Evolutionary conservation across 1,140 invertebrate genomes (phyloP).

Genomic region (Nymphalis io): DNA sequence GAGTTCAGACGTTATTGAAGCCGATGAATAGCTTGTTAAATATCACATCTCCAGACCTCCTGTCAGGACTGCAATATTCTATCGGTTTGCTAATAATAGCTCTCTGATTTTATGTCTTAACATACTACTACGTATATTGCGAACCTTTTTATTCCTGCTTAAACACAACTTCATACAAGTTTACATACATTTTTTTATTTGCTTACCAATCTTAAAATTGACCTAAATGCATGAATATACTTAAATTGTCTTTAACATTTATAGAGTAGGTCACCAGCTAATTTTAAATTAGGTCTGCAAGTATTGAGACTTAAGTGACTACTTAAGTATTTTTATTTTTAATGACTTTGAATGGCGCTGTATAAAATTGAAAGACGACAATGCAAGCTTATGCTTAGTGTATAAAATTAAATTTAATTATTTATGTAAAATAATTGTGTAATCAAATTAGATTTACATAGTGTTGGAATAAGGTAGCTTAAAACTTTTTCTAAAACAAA

Average conservation of each 20-base stretch:
- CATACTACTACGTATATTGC: not conserved
- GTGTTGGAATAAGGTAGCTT: no score
- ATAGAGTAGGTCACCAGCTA: slow-evolving; percentile 25
- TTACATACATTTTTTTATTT: not conserved
- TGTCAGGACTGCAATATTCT: slow-evolving; percentile 48
- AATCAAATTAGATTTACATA: no score
- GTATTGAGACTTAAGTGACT: slow-evolving; percentile 9
- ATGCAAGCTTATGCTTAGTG: no score
- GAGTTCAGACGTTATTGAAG: slow-evolving; percentile 51
- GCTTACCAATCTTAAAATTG: not conserved
- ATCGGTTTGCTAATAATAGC: slow-evolving; percentile 37
- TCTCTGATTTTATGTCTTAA: slow-evolving; percentile 29
- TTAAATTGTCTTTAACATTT: slow-evolving; percentile 25
- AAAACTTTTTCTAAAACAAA: no score
- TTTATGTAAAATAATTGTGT: no score
- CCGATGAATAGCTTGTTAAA: slow-evolving; percentile 73
- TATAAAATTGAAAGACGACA: slow-evolving; percentile 3
- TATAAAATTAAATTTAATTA: no score
- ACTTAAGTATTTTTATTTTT: slow-evolving; percentile 21
- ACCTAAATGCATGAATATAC: slow-evolving; percentile 6
- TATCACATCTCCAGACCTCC: slow-evolving; percentile 47
- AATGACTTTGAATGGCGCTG: slow-evolving; percentile 16
- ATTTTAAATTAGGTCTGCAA: slow-evolving; percentile 33
- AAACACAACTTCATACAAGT: not conserved
- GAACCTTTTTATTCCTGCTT: not conserved